Conservation (phyloP, 2,797 vertebrate species). For the Fringilla coelebs region DNA sequence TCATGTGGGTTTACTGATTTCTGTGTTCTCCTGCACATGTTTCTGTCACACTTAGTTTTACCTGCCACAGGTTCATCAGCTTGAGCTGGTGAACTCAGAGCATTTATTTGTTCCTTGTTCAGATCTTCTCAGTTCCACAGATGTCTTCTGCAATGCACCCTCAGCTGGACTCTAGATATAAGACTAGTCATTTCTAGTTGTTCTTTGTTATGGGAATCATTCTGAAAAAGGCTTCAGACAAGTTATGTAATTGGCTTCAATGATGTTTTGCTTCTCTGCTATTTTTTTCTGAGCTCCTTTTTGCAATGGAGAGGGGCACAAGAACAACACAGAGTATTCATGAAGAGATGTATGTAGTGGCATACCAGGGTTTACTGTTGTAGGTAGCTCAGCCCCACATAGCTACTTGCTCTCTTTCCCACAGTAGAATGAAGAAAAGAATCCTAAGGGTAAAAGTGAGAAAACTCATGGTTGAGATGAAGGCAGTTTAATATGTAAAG, state of each 20-base stretch:
- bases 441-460: neutral
- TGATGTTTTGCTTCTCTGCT: neutral
- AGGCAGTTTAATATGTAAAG: neutral
- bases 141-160: neutral
- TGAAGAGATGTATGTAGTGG: neutral
- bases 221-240: neutral
- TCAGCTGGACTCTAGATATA: neutral
- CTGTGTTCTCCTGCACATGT: neutral
- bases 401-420: fast-evolving
- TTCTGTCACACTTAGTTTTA: neutral
- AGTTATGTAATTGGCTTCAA: neutral
- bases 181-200: neutral
- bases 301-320: neutral
- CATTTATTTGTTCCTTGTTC: neutral
- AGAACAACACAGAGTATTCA: neutral
- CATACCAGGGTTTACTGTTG: neutral
- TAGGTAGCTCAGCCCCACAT: neutral
- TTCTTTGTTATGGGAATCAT: neutral
- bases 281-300: neutral
- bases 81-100: neutral
- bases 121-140: neutral
- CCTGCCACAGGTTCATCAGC: neutral
- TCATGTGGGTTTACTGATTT: neutral
- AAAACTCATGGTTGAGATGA: neutral
- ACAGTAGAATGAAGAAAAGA: neutral